Evolutionary conservation across 2,113 vertebrate genomes (phyloP), one percentile per base, ranked within the genome.

Genomic region (Sterrhoptilus dennistouni): DNA sequence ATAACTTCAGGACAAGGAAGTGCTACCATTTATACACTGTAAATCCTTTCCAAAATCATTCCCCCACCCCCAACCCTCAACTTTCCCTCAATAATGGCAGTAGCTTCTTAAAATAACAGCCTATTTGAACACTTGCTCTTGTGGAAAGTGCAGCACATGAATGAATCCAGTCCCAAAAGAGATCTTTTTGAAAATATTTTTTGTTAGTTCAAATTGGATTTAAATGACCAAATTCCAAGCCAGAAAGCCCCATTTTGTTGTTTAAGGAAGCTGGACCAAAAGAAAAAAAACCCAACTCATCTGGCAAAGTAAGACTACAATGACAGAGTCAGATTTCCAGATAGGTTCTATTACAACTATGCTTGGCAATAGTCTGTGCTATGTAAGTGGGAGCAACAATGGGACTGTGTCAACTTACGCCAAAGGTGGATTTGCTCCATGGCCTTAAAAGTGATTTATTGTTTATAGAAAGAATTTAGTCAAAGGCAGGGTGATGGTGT

Each of bases 291-390:
- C n/a, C n/a, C 38, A 22, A 4, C 38, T 35, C 69, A 77, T 80
- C 93, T 77, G 59, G 63, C 49, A 91, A 84, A 96, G 18, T 63
- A 74, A 59, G 56, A 93, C 71, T 88, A 91, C 90, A 96, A 86
- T 90, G 70, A 84, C 36, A 77, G 88, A 93, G n/a, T 92, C 75
- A 94, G 82, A 92, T 97, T 95, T 94, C 82, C 54, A 80, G 88
- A 94, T 36, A 94, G 82, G 71, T 88, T 92, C 69, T 66, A 52
- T 93, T 94, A 93, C 79, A 92, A 91, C 80, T 44, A 22, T 21
- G 45, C 71, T 88, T 96, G 95, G 87, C 87, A 94, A 59, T 20
- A 83, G 42, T 21, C 64, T 83, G 17, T 80, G n/a, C 85, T 56
- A 40, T 47, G 25, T 66, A 77, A 83, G 47, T 64, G 75, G 59